Conservation (phyloP, 2,888 invertebrate genomes). For the Xestia rhomboidea region DNA sequence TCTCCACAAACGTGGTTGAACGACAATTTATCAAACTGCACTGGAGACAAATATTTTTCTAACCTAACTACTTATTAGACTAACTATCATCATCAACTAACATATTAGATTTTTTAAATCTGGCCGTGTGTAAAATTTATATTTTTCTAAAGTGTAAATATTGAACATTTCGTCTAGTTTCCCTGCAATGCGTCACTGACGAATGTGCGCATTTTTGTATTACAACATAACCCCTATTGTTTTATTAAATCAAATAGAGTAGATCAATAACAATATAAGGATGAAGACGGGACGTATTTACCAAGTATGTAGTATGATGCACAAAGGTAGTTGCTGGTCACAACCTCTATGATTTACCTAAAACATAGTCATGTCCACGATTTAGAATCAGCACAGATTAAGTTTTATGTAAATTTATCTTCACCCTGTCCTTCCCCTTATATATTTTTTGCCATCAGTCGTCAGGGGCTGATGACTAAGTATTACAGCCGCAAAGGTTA, state of each 20-base stretch:
- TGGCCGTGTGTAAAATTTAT: neutral
- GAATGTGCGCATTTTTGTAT: constrained; percentile 6
- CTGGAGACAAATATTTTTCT: neutral
- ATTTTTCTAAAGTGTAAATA: neutral
- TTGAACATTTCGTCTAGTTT: neutral
- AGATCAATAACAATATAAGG: constrained; percentile 11
- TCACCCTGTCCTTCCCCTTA: neutral
- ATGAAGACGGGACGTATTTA: constrained; percentile 23
- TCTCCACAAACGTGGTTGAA: neutral
- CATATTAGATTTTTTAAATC: neutral
- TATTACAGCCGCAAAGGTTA: neutral
- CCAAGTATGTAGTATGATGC: constrained; percentile 8
- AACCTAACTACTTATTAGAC: neutral
- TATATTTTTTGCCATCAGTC: neutral
- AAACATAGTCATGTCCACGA: neutral
- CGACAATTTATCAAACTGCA: neutral
- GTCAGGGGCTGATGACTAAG: neutral
- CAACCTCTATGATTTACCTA: constrained; percentile 7
- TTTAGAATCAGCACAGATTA: neutral
- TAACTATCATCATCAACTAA: too few relatives aligned
- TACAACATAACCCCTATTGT: constrained; percentile 16
- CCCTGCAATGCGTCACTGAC: constrained; percentile 18
- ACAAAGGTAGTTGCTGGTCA: neutral
- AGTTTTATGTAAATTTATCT: neutral
- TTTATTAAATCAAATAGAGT: constrained; percentile 2